Evolutionary conservation across 2,113 vertebrate species (phyloP), one percentile per base, ranked within the genome.

Genomic region (Rhinoptilus africanus): DNA sequence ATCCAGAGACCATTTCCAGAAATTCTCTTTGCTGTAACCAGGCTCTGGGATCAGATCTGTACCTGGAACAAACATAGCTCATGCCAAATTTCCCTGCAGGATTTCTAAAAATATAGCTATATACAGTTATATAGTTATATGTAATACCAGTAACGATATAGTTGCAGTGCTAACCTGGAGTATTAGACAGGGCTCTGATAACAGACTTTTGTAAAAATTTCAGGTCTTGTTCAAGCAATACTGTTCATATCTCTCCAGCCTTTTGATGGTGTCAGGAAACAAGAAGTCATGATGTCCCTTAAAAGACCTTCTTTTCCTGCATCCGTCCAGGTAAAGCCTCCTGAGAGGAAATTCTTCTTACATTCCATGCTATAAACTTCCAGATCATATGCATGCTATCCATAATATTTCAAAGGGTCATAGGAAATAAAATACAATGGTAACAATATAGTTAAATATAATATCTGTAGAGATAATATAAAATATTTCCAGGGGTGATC

Each of bases 101-200:
- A 53, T 9, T 57, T 10, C 73, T 80, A 81, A 48, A 20, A 48
- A 19, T 30, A 54, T 32, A 66, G 24, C 7, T 35, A 63, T 62
- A 22, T 48, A 35, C 4, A 14, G 5, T 54, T 43, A 12, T 15
- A 64, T 23, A 64, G 10, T 13, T 54, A 26, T 22, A 18, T 14
- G 27, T 35, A 53, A n/a, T 32, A 59, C 35, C 0, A 3, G 18
- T 28, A 66, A 45, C 0, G 1, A 34, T 63, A 41, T 10, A 34
- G 26, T 12, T 88, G 20, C 53, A 69, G 15, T 16, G 12, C 64
- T 93, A 35, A 45, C 10, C 47, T 62, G 12, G 20, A 9, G 7
- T 89, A 50, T 53, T 50, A 76, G 37, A 32, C 8, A 47, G 45
- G 14, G 48, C 7, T 83, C 73, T 59, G 71, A 71, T 9, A 7